Base-by-base conservation (phyloP, 2,888 invertebrate genomes). In the Falcaria lacertinaria region DNA sequence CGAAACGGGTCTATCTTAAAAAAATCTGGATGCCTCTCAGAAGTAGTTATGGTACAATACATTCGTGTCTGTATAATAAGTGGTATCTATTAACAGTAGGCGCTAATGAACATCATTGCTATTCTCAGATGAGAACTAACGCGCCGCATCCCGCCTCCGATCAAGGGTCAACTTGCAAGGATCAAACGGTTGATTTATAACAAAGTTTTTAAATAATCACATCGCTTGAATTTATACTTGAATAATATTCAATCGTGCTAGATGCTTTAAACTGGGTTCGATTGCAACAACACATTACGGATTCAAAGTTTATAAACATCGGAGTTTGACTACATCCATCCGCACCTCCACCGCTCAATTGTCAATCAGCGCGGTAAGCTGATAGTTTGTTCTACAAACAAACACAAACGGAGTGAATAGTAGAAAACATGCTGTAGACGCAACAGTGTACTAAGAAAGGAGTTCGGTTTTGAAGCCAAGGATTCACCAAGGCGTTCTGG, bases 391-490 rank as follows among this genome's bases (percentile, higher is more conserved):
- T 50, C 38, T 41, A 48, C 47, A 41, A 44, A 45, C 43, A 41
- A 54, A 52, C 54, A 54, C 50, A 52, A 60, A 57, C 62, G 60
- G 62, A 66, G 63, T 54, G 54, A 69, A 69, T 69, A 67, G 73
- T 70, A 63, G 71, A 75, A 69, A 78, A 76, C 69, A 69, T 72
- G 69, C 72, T 77, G 71, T 69, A 71, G 75, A 74, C 75, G 81
- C 80, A 81, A 80, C 73, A 66, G 74, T 70, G 69, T 61, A 70
- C 82, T 88, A 80, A 76, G 88, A 87, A 89, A 88, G 89, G 88
- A 85, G 87, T 77, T 85, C 69, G 78, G 86, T 87, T 89, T 89
- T 88, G 87, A 88, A 89, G 89, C 89, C 89, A 89, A 89, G 89
- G 89, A 88, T 89, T 74, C 70, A 81, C 79, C 86, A 86, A 87